phyloP scores from a whole-genome alignment of 2,888 invertebrate genomes.

The Criorhina ranunculi region DNA sequence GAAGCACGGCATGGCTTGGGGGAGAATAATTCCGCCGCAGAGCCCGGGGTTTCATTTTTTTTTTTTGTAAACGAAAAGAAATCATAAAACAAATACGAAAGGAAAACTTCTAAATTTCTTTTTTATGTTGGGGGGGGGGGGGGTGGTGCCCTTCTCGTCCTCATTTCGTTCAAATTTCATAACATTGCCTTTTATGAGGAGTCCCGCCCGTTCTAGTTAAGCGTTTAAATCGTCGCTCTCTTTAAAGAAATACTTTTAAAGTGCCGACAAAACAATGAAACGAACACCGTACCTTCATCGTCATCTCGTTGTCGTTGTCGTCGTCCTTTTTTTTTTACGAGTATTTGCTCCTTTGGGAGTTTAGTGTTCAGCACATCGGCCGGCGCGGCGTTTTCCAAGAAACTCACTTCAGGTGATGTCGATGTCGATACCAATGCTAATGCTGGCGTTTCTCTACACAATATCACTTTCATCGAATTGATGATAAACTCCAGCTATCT shows the following conservation, averaged over 20 bases:
- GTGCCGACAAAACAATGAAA: slow-evolving; percentile 33
- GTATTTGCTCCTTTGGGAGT: slow-evolving; percentile 29
- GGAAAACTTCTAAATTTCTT: slow-evolving; percentile 14
- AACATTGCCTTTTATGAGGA: not conserved
- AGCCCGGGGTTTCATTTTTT: not conserved
- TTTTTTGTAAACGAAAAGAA: slow-evolving; percentile 9
- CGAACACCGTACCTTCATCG: not conserved
- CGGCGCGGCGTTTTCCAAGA: slow-evolving; percentile 2
- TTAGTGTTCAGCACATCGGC: not conserved
- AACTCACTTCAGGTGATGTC: slow-evolving; percentile 47
- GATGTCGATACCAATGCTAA: slow-evolving; percentile 30
- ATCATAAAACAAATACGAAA: slow-evolving; percentile 8
- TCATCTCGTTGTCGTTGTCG: not conserved
- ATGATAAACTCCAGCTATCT: slow-evolving; percentile 44
- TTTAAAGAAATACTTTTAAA: slow-evolving; percentile 18
- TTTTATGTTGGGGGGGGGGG: not conserved
- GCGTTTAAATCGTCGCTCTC: slow-evolving; percentile 23
- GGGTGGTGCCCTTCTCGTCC: not conserved
- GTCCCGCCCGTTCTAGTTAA: slow-evolving; percentile 1
- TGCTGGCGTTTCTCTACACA: slow-evolving; percentile 16
- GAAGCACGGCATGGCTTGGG: not conserved
- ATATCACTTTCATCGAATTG: slow-evolving; percentile 50
- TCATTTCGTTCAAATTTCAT: not conserved
- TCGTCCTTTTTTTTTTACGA: not conserved
- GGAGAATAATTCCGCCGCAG: slow-evolving; percentile 5